Evolutionary conservation across 1,140 invertebrate genomes (phyloP).

Genomic region (Drosophila bocki): DNA sequence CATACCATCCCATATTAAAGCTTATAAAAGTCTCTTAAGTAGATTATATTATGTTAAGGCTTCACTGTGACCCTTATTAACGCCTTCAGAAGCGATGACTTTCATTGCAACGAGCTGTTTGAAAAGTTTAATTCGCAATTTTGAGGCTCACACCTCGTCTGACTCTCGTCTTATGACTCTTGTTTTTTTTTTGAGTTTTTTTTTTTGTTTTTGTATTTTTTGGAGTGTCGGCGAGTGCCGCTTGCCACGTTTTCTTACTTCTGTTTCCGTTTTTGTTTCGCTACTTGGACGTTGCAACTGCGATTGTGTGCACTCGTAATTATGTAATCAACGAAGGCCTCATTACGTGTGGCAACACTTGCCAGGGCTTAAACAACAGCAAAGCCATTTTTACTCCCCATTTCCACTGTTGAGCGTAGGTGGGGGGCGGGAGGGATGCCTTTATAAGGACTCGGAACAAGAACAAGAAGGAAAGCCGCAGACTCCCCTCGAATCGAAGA

Average conservation of each 20-base stretch:
- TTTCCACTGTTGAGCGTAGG: background rate
- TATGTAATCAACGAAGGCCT: constrained; percentile 73
- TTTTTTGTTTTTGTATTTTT: constrained; percentile 24
- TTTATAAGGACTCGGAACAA: background rate
- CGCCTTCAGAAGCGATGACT: constrained; percentile 2
- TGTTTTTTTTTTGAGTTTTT: background rate
- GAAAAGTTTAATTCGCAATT: constrained; percentile 36
- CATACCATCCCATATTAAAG: background rate
- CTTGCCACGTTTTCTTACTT: constrained; percentile 80
- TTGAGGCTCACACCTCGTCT: constrained; percentile 21
- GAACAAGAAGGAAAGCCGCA: background rate
- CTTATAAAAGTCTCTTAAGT: background rate
- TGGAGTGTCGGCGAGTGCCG: constrained; percentile 79
- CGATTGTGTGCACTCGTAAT: constrained; percentile 71
- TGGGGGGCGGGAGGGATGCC: background rate
- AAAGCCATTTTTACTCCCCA: constrained; percentile 26
- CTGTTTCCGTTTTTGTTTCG: constrained; percentile 42
- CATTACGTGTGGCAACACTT: constrained; percentile 74
- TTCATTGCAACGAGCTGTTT: background rate
- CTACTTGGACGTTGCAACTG: constrained; percentile 44
- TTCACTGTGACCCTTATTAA: constrained; percentile 16
- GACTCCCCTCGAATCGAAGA: constrained; percentile 33
- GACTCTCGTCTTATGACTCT: constrained; percentile 6
- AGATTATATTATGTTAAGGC: constrained; percentile 5
- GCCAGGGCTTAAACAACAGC: constrained; percentile 19